phyloP scores from a whole-genome alignment of 2,797 vertebrate species.

The Diglossa cyanea region DNA sequence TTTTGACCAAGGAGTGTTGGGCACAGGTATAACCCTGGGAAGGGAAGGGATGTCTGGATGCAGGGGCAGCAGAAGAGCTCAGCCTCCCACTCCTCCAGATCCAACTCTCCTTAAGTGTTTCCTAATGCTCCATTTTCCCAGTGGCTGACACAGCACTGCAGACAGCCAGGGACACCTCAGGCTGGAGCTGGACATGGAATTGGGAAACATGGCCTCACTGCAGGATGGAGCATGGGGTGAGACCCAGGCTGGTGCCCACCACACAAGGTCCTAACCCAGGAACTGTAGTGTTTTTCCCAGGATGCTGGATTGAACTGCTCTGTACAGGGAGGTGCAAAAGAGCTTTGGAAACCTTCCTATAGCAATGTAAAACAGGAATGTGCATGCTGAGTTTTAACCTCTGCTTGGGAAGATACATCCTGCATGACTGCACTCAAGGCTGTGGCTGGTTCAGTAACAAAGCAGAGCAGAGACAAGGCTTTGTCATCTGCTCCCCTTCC shows the following conservation, averaged over 20 bases:
- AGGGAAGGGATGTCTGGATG: fast-evolving
- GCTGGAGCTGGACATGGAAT: fast-evolving
- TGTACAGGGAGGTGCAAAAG: background rate
- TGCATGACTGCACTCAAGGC: background rate
- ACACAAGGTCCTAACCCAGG: fast-evolving
- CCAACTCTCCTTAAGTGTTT: fast-evolving
- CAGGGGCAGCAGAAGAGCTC: background rate
- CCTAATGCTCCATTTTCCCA: background rate
- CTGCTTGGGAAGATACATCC: background rate
- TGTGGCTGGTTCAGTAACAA: background rate
- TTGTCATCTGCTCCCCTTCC: background rate
- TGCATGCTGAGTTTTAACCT: background rate
- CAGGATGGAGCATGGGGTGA: background rate
- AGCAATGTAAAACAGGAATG: background rate
- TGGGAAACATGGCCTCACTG: fast-evolving
- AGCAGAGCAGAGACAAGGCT: background rate
- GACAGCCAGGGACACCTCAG: background rate
- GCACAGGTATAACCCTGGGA: background rate
- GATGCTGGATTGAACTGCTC: background rate
- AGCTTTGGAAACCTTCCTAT: background rate
- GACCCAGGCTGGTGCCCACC: background rate
- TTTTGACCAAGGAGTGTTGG: background rate
- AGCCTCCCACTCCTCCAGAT: background rate
- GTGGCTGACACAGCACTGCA: background rate
- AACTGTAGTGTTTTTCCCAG: background rate